These are phyloP conservation scores for Psix sp. DNA, from an alignment of 1,140 invertebrate species.

Conservation along the genomic window DNA sequence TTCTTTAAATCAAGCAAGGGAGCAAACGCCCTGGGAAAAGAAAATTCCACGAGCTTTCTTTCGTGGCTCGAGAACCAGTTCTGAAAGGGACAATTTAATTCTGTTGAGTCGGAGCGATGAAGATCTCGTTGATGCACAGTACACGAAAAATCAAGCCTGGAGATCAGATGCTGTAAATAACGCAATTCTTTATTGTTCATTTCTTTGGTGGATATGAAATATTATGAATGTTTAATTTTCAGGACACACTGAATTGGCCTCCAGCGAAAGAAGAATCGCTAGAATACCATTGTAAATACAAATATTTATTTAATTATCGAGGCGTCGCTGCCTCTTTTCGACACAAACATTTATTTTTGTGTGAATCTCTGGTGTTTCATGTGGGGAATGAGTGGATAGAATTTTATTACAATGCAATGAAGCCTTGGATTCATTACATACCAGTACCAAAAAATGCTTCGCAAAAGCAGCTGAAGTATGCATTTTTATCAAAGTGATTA, in stretches of 20 bases:
- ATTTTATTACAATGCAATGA: conserved; percentile 94
- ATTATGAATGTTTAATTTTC: conserved; percentile 56
- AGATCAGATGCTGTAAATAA: conserved; percentile 87
- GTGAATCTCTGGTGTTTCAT: conserved; percentile 96
- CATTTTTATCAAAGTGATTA: not conserved
- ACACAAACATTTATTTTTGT: conserved; percentile 97
- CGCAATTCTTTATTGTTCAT: conserved; percentile 4
- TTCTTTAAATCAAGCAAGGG: conserved; percentile 82
- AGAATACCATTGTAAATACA: conserved; percentile 95
- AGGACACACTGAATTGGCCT: conserved; percentile 90
- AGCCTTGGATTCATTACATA: conserved; percentile 97
- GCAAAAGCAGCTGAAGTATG: conserved; percentile 81
- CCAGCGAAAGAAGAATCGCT: conserved; percentile 92
- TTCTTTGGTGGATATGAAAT: not conserved
- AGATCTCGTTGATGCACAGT: conserved; percentile 92
- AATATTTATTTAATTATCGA: conserved; percentile 97
- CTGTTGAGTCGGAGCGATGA: conserved; percentile 88
- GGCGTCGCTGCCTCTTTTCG: conserved; percentile 98
- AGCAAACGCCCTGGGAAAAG: conserved; percentile 84
- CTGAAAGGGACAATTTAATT: conserved; percentile 93
- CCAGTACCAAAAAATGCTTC: conserved; percentile 86
- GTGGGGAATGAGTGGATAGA: conserved; percentile 96
- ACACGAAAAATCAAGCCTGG: conserved; percentile 99
- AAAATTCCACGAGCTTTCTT: conserved; percentile 91
- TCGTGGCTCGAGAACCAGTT: conserved; percentile 93